Evolutionary conservation across 2,888 invertebrate genomes (phyloP), one percentile per base, ranked within the genome.

Genomic region (Plagiodera versicolora): DNA sequence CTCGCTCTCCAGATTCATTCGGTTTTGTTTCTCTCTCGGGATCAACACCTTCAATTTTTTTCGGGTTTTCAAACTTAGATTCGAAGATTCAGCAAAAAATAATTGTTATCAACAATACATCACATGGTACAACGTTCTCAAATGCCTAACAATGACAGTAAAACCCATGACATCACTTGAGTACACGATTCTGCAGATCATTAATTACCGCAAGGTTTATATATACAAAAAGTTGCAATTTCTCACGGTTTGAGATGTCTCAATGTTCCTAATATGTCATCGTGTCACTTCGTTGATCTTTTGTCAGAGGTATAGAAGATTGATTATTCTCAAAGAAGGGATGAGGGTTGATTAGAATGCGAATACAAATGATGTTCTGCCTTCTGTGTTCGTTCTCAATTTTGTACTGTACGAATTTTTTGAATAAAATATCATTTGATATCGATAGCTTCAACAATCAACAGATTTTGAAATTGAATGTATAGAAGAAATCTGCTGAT

Each of bases 321-420:
- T 70, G 70, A 70, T 70, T 68, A 69, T 69, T 69, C 62, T 65
- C 32, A 50, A 49, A 45, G 59, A 39, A 45, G 47, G 64, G 64
- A 58, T 48, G 56, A 58, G 54, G 58, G n/a, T 51, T 30, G 58
- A 24, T 46, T 24, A 28, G 20, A 45, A 57, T 53, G 59, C 54
- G 63, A 60, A 63, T 56, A 60, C 45, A 39, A 32, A 32, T 32
- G 24, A 32, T 32, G 9, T 10, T n/a, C n/a, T n/a, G n/a, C n/a
- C n/a, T n/a, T n/a, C n/a, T n/a, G n/a, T n/a, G n/a, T n/a, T n/a
- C n/a, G n/a, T n/a, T n/a, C n/a, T n/a, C n/a, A n/a, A n/a, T n/a
- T n/a, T n/a, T n/a, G n/a, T n/a, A n/a, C n/a, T n/a, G n/a, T n/a
- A n/a, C n/a, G n/a, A n/a, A n/a, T n/a, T n/a, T n/a, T n/a, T n/a